Base-by-base conservation (phyloP, 2,113 vertebrate species). In the Emydura subglobosa region DNA sequence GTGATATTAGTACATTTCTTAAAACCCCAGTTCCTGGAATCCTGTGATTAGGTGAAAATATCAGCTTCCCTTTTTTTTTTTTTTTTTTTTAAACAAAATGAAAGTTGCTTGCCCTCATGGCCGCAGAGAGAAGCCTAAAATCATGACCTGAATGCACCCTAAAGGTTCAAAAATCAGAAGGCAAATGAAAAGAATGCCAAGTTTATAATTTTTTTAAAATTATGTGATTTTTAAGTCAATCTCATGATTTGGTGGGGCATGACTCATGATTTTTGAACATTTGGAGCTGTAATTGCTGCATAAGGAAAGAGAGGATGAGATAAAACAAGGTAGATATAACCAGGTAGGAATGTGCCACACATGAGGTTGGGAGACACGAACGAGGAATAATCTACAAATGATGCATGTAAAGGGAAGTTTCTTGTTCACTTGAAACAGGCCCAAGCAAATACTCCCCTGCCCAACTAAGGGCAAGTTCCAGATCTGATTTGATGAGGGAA, bases 331-430 rank as follows among this genome's bases (percentile, higher is more conserved):
- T 57, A 74, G 83, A 12, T 31, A 79, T 13, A 53, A 44, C 42
- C 12, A 79, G 49, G 39, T 24, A 50, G 13, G 13, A 90, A 7
- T 44, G 25, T 5, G 85, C n/a, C 0, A 0, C 42, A n/a, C 4
- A 1, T 4, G 24, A 10, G 29, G 42, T 7, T 24, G 12, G 76
- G 27, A 59, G 44, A 17, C 31, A 93, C 27, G 80, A 87, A 81
- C 24, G 12, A 83, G 7, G 39, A 65, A 44, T 7, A 74, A 93
- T 0, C 74, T 11, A 74, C 89, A 91, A 39, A 34, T 55, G 24
- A 74, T 87, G 89, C 34, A 34, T 55, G 24, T 25, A 25, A 55
- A 25, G 54, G 54, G 54, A 55, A 55, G 10, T 57, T 54, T 54
- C 53, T 54, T 57, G 55, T 84, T 89, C 16, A 24, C 44, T 80